Evolutionary conservation across 2,888 invertebrate genomes (phyloP).

Genomic region (Augiades crinisus): DNA sequence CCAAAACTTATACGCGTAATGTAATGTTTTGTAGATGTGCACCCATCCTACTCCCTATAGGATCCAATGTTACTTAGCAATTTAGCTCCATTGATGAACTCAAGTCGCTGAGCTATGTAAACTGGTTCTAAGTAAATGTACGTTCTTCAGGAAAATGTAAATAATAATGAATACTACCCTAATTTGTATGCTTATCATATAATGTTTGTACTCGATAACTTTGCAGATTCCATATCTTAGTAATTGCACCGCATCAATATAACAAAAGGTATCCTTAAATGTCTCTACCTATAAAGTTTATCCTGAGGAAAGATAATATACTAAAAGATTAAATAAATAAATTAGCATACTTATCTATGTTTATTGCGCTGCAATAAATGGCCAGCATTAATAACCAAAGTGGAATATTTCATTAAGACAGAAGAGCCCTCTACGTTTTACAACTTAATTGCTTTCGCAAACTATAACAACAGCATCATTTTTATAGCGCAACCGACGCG

Average conservation of each 20-base stretch:
- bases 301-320: slow-evolving; percentile 22
- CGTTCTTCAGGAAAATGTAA: not conserved
- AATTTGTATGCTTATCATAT: not conserved
- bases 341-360: slow-evolving; percentile 26
- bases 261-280: slow-evolving; percentile 16
- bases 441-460: slow-evolving; percentile 76
- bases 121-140: too few species aligned
- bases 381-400: slow-evolving; percentile 63
- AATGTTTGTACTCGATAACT: slow-evolving; percentile 1
- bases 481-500: slow-evolving; percentile 60
- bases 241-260: slow-evolving; percentile 14
- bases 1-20: too few species aligned
- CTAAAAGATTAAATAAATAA: slow-evolving; percentile 24
- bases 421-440: slow-evolving; percentile 70
- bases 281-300: slow-evolving; percentile 18
- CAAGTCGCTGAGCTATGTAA: too few species aligned
- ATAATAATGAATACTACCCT: not conserved
- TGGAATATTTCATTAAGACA: slow-evolving; percentile 73
- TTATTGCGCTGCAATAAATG: slow-evolving; percentile 45
- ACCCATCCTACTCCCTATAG: too few species aligned
- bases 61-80: too few species aligned
- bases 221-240: not conserved
- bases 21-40: too few species aligned
- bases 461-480: slow-evolving; percentile 73
- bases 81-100: too few species aligned